phyloP scores from a whole-genome alignment of 2,888 invertebrate genomes.

The Athetis lepigone region DNA sequence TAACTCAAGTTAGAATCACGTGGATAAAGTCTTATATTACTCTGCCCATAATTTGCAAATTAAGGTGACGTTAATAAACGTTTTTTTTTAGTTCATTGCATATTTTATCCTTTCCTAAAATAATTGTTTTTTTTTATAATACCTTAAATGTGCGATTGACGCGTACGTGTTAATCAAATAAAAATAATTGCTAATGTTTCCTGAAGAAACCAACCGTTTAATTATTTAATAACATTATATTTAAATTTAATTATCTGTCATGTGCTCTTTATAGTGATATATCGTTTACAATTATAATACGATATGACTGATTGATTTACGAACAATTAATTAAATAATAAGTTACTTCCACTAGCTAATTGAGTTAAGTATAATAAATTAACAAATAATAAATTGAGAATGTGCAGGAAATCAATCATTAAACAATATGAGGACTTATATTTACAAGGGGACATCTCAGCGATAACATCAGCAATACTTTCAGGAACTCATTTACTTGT shows the following conservation, averaged over 20 bases:
- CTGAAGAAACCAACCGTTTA: background rate
- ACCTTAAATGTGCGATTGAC: background rate
- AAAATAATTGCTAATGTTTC: conserved; percentile 14
- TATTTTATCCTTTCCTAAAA: no score
- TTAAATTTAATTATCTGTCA: conserved; percentile 15
- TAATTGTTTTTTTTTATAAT: no score
- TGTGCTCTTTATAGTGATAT: background rate
- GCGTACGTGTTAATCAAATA: background rate
- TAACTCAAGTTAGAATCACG: no score
- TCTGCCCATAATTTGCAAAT: no score
- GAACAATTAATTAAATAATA: no score
- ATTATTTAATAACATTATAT: conserved; percentile 1
- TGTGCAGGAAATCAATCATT: background rate
- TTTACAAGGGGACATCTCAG: background rate
- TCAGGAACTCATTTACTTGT: conserved; percentile 29
- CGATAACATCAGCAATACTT: background rate
- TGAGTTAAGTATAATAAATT: no score
- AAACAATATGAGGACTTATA: background rate
- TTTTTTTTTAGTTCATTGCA: no score
- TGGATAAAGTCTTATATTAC: no score
- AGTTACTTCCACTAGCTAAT: no score
- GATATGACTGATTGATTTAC: background rate
- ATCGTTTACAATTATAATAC: background rate
- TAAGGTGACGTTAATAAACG: no score
- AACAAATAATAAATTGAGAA: background rate